Evolutionary conservation across 2,888 invertebrate species (phyloP), one percentile per base, ranked within the genome.

Genomic region (Pogonocherus hispidulus): DNA sequence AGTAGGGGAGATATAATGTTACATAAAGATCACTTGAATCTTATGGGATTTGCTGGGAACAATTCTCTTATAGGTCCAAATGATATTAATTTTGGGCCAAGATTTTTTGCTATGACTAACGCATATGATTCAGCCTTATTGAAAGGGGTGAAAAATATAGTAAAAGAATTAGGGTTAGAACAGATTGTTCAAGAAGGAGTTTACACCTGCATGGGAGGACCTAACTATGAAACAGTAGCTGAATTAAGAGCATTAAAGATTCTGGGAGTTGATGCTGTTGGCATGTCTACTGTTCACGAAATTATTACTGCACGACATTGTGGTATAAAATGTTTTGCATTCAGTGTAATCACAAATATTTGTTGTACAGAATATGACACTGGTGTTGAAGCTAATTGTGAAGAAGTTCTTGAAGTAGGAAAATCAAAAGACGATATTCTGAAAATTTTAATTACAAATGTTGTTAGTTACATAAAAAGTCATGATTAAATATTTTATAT

Each of bases 181-280:
- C 87, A 92, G 69, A 91, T 91, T 69, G 86, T 96, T 0, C 92
- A 91, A 67, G 94, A 96, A 81, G 99, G 99, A 0, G 95, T 99
- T 6, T 99, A 99, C 87, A 93, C 95, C 0, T 97, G 98, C 85
- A 88, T 97, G 27, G 97, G 96, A 1, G 99, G 99, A 0, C 99
- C 99, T 0, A 95, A 94, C 85, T 99, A 93, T 83, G 99, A 99
- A 86, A 98, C 98, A 0, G 95, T 98, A 0, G 96, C 47, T 23
- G 99, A 99, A 86, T 87, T 97, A 62, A 90, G 88, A 77, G 93
- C 96, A 88, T 87, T 98, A 67, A 90, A 91, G 77, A 90, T 91
- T 85, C 87, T 96, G 47, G 95, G 95, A 20, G 92, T 94, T 11
- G 95, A 95, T 80, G 94, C 95, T 5, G 94, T 95, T 5, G 95